These are phyloP conservation scores for Ephialtes manifestator DNA, from an alignment of 2,888 invertebrate genomes.

Conservation along the genomic window DNA sequence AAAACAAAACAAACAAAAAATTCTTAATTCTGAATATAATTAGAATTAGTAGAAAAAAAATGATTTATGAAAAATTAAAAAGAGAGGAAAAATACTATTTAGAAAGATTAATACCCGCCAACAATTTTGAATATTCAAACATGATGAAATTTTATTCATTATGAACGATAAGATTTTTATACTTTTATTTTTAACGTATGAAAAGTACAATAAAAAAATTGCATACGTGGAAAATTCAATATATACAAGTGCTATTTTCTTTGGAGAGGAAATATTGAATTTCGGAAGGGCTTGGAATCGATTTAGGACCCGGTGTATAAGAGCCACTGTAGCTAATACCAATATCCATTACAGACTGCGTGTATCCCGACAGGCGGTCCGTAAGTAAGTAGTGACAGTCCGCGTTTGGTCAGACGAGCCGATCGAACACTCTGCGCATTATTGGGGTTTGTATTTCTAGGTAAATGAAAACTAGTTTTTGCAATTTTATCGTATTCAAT, in stretches of 20 bases:
- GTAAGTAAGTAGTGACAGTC: slow-evolving; percentile 55
- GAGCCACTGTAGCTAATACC: slow-evolving; percentile 21
- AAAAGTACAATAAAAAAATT: too few species aligned
- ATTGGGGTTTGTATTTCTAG: background rate
- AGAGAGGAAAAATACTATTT: too few species aligned
- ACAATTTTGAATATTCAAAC: too few species aligned
- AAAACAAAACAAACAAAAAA: too few species aligned
- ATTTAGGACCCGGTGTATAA: slow-evolving; percentile 15
- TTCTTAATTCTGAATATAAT: too few species aligned
- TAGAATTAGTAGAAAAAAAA: too few species aligned
- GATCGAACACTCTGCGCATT: background rate
- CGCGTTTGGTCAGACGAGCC: slow-evolving; percentile 38
- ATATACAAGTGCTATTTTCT: background rate
- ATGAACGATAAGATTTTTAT: too few species aligned
- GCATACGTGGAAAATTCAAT: too few species aligned
- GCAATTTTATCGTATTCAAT: background rate
- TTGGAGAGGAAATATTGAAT: background rate
- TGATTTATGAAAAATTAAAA: too few species aligned
- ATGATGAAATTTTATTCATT: too few species aligned
- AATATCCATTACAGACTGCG: slow-evolving; percentile 39
- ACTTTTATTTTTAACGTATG: too few species aligned
- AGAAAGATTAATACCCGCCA: too few species aligned
- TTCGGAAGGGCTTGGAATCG: background rate
- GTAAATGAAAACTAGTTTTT: background rate
- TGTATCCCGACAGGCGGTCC: slow-evolving; percentile 15